These are phyloP conservation scores for Arothron firmamentum DNA, from an alignment of 2,113 vertebrate genomes.

Conservation along the genomic window DNA sequence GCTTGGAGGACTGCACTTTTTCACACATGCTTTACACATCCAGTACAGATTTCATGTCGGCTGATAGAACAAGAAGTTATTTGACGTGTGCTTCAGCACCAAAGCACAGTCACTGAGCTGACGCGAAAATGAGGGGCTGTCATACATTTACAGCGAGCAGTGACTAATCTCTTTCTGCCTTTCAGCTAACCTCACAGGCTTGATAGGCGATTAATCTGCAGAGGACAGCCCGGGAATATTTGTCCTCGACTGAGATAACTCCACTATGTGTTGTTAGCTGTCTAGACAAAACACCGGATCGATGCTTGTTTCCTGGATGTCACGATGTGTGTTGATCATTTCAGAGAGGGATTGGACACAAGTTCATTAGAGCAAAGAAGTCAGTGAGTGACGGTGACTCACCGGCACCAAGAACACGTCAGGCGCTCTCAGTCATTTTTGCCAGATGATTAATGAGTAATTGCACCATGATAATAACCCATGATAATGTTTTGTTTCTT, in stretches of 20 bases:
- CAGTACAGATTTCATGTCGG: conserved; percentile 10
- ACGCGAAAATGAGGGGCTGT: conserved; percentile 54
- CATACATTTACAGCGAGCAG: conserved; percentile 34
- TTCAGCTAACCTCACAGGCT: conserved; percentile 42
- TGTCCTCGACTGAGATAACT: conserved; percentile 9
- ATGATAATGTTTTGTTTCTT: too few species aligned
- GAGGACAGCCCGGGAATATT: conserved; percentile 26
- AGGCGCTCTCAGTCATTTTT: too few species aligned
- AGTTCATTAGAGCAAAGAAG: too few species aligned
- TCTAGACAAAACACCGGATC: too few species aligned
- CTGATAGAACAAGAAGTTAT: conserved; percentile 42
- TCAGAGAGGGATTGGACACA: too few species aligned
- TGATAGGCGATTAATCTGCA: conserved; percentile 46
- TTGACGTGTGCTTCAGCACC: conserved; percentile 27
- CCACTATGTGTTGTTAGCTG: conserved; percentile 16
- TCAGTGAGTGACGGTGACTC: too few species aligned
- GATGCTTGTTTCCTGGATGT: too few species aligned
- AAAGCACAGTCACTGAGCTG: conserved; percentile 43
- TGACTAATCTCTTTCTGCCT: conserved; percentile 58
- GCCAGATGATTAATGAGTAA: too few species aligned
- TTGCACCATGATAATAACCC: too few species aligned
- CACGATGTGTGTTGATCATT: too few species aligned
- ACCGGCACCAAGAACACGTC: too few species aligned
- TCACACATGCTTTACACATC: not conserved
- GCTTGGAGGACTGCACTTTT: not conserved